Evolutionary conservation across 1,140 invertebrate species (phyloP).

Genomic region (Cyphomyrmex costatus): DNA sequence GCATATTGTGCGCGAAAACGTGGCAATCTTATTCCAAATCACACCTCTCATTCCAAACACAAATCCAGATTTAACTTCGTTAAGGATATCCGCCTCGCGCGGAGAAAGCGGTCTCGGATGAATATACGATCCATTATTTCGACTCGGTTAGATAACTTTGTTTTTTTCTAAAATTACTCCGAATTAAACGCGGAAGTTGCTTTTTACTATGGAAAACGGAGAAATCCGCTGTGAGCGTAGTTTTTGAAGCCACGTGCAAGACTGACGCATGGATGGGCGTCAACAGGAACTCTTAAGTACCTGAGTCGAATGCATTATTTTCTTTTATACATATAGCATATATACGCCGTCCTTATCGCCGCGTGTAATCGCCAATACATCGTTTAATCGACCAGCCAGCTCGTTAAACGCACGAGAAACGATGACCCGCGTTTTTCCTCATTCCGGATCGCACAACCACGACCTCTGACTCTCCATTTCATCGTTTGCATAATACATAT

Average conservation of each 20-base stretch:
- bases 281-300: constrained; percentile 68
- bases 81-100: constrained; percentile 26
- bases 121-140: constrained; percentile 35
- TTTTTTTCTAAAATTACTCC: constrained; percentile 34
- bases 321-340: no score
- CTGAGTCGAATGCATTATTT: constrained; percentile 75
- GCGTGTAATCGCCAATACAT: constrained; percentile 47
- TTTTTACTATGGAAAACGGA: constrained; percentile 16
- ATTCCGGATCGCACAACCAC: constrained; percentile 40
- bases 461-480: constrained; percentile 49
- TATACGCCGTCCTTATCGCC: constrained; percentile 29
- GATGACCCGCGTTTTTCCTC: constrained; percentile 33
- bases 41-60: constrained; percentile 5
- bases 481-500: constrained; percentile 53
- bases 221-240: constrained; percentile 31
- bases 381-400: not conserved
- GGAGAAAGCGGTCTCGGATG: constrained; percentile 42
- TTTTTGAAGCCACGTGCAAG: constrained; percentile 66
- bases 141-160: constrained; percentile 26
- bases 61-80: not conserved
- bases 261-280: constrained; percentile 66
- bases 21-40: constrained; percentile 4
- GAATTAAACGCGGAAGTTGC: constrained; percentile 31
- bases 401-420: constrained; percentile 44
- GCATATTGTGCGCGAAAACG: constrained; percentile 4